These are phyloP conservation scores for Drosophila nigrodunni DNA, from an alignment of 1,140 invertebrate genomes.

Conservation along the genomic window DNA sequence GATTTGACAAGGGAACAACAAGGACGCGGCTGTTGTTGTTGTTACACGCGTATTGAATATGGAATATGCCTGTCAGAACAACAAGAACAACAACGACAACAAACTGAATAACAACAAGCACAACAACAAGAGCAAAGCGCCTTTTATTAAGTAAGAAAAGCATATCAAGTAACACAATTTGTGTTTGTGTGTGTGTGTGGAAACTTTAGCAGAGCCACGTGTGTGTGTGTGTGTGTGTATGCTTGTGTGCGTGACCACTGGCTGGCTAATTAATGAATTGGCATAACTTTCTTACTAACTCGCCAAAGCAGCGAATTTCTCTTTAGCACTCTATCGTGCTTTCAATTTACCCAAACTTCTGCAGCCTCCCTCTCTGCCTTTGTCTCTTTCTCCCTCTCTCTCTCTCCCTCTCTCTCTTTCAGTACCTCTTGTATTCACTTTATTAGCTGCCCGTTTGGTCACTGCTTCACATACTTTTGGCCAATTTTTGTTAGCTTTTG, in stretches of 20 bases:
- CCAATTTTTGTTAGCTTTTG: slow-evolving; percentile 51
- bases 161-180: slow-evolving; percentile 75
- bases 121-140: slow-evolving; percentile 43
- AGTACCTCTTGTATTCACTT: too few relatives aligned
- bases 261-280: slow-evolving; percentile 81
- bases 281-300: slow-evolving; percentile 73
- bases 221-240: slow-evolving; percentile 20
- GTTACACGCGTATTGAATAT: slow-evolving; percentile 61
- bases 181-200: slow-evolving; percentile 11
- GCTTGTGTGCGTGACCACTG: slow-evolving; percentile 64
- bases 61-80: slow-evolving; percentile 57
- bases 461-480: slow-evolving; percentile 37
- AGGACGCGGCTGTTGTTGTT: neutral
- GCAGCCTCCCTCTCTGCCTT: neutral
- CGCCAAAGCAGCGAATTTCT: slow-evolving; percentile 23
- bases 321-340: slow-evolving; percentile 35
- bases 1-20: neutral
- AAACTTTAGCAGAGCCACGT: neutral
- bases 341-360: slow-evolving; percentile 36
- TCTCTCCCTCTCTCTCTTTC: neutral
- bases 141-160: slow-evolving; percentile 73
- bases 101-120: slow-evolving; percentile 35
- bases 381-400: neutral
- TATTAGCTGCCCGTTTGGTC: slow-evolving; percentile 5
- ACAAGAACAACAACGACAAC: slow-evolving; percentile 17